Evolutionary conservation across 2,797 vertebrate genomes (phyloP).

Genomic region (Glossophaga mutica): DNA sequence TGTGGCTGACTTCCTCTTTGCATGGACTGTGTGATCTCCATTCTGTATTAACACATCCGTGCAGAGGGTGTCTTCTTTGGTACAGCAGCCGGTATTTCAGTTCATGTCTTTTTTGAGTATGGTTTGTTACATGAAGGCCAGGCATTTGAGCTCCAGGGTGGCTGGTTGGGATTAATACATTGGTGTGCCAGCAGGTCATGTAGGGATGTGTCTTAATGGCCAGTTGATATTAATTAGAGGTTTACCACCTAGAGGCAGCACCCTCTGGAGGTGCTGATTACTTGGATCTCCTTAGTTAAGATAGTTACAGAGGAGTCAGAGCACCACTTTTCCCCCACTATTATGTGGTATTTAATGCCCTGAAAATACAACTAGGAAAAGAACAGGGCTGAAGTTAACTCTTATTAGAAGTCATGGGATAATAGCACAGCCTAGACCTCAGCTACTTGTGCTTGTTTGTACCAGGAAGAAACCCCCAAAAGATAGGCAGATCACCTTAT

Average conservation of each 20-base stretch:
- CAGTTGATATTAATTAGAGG: constrained; percentile 52
- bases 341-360: constrained; percentile 65
- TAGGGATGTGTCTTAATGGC: constrained; percentile 41
- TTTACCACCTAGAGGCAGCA: constrained; percentile 24
- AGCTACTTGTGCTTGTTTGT: constrained; percentile 69
- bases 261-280: constrained; percentile 27
- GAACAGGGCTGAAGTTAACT: constrained; percentile 51
- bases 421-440: constrained; percentile 70
- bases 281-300: constrained; percentile 31
- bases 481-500: constrained; percentile 59
- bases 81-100: constrained; percentile 68
- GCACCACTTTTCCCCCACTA: constrained; percentile 49
- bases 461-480: constrained; percentile 71
- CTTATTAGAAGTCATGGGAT: constrained; percentile 72
- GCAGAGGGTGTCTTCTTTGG: constrained; percentile 69
- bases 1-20: constrained; percentile 67
- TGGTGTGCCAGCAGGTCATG: constrained; percentile 45
- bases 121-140: constrained; percentile 66
- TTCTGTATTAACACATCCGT: constrained; percentile 70
- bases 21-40: constrained; percentile 55
- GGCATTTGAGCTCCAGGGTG: constrained; percentile 62
- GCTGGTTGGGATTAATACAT: constrained; percentile 63
- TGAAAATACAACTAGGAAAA: constrained; percentile 46
- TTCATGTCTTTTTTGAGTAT: constrained; percentile 65
- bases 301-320: constrained; percentile 56